Evolutionary conservation across 1,140 invertebrate genomes (phyloP).

Genomic region (Micrasema minimum): DNA sequence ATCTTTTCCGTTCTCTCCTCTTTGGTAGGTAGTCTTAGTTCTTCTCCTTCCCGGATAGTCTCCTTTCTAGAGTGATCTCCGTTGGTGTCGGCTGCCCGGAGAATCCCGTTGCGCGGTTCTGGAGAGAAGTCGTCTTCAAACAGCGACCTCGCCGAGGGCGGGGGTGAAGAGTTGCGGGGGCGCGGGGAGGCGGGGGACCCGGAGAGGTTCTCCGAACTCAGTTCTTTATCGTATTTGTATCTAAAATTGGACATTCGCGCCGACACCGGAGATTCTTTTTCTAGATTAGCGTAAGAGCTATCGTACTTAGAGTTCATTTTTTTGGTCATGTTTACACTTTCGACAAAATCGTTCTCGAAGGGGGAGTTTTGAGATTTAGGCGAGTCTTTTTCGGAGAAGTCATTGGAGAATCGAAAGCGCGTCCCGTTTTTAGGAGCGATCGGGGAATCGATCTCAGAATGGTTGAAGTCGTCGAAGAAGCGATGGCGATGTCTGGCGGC

Average conservation of each 20-base stretch:
- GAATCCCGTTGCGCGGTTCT: constrained; percentile 53
- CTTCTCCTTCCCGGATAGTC: constrained; percentile 61
- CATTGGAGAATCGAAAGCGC: constrained; percentile 68
- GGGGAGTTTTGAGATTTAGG: constrained; percentile 68
- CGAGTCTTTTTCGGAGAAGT: constrained; percentile 67
- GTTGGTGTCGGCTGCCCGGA: constrained; percentile 41
- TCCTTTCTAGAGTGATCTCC: constrained; percentile 45
- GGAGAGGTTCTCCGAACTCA: constrained; percentile 49
- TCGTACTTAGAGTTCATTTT: constrained; percentile 50
- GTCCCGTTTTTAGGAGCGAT: constrained; percentile 52
- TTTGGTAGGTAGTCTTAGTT: constrained; percentile 42
- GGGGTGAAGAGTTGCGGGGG: constrained; percentile 55
- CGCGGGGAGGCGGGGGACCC: constrained; percentile 57
- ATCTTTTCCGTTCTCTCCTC: constrained; percentile 50
- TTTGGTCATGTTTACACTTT: constrained; percentile 46
- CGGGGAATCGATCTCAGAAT: constrained; percentile 49
- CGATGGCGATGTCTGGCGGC: constrained; percentile 40
- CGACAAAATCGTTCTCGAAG: constrained; percentile 78
- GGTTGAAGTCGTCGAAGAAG: constrained; percentile 52
- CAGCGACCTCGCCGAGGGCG: constrained; percentile 68
- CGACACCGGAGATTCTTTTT: constrained; percentile 55
- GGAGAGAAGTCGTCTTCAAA: constrained; percentile 81
- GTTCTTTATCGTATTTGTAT: constrained; percentile 49
- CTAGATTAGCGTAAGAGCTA: constrained; percentile 60
- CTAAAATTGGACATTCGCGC: constrained; percentile 57